Evolutionary conservation across 1,140 invertebrate genomes (phyloP).

Genomic region (Drosophila kohkoa): DNA sequence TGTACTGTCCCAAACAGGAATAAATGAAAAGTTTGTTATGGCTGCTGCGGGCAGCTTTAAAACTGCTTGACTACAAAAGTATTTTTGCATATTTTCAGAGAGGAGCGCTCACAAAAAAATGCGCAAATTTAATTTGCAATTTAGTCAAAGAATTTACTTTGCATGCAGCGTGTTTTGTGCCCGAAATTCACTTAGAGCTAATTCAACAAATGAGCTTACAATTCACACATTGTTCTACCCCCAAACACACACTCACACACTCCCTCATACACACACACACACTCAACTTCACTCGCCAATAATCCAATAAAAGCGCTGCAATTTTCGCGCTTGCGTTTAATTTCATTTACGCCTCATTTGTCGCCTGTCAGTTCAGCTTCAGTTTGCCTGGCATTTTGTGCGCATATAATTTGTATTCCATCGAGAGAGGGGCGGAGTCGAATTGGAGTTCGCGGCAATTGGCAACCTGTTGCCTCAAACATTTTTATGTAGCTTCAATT

Average conservation of each 20-base stretch:
- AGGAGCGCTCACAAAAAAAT: neutral
- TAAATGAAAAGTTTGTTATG: conserved; percentile 68
- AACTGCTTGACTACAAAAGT: conserved; percentile 18
- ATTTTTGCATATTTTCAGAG: conserved; percentile 24
- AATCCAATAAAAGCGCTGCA: conserved; percentile 75
- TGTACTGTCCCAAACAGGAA: conserved; percentile 77
- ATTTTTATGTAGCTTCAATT: conserved; percentile 33
- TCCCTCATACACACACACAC: conserved; percentile 4
- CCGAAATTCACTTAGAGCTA: conserved; percentile 60
- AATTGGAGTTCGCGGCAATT: neutral
- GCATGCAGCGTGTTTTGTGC: conserved; percentile 25
- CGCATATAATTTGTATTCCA: conserved; percentile 9
- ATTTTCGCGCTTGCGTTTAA: conserved; percentile 81
- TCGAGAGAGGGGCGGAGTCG: neutral
- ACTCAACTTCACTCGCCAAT: conserved; percentile 45
- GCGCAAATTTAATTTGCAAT: conserved; percentile 43
- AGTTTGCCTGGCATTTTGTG: neutral
- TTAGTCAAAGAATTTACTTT: conserved; percentile 23
- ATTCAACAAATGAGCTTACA: conserved; percentile 76
- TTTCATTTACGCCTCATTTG: conserved; percentile 81
- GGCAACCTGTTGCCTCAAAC: conserved; percentile 49
- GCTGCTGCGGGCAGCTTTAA: conserved; percentile 71
- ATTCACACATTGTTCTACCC: conserved; percentile 69
- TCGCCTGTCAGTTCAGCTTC: conserved; percentile 52
- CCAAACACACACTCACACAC: conserved; percentile 6